A percentile compares a stretch with the other conserved stretches of the same genome.
Conservation (phyloP, 1,140 invertebrate genomes). For the Maniola jurtina region DNA sequence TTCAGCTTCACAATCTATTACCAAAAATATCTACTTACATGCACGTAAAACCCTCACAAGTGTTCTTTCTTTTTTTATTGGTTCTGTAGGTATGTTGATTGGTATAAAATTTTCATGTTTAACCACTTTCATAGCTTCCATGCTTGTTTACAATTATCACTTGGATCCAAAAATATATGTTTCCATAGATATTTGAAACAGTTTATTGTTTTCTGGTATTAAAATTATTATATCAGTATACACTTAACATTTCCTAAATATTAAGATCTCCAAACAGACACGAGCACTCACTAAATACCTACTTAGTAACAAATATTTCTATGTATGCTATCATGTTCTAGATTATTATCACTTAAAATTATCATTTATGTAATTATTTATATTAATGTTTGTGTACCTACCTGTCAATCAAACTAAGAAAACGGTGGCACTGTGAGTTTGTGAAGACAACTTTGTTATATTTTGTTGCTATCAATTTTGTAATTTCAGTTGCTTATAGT, state of each 20-base stretch:
- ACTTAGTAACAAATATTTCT: not conserved
- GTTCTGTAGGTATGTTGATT: not conserved
- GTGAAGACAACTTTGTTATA: too few species aligned
- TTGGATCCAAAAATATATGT: too few species aligned
- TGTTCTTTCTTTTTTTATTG: not conserved
- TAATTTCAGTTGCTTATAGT: too few species aligned
- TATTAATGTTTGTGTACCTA: constrained; percentile 1
- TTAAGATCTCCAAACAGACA: not conserved
- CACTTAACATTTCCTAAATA: too few species aligned
- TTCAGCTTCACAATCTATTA: not conserved
- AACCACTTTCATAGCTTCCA: not conserved
- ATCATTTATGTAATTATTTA: constrained; percentile 1
- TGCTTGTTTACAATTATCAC: not conserved
- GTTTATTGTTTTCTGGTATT: too few species aligned
- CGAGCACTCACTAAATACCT: not conserved
- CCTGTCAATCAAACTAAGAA: not conserved
- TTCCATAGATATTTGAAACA: too few species aligned
- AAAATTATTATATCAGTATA: too few species aligned
- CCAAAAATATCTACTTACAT: not conserved
- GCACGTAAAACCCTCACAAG: not conserved
- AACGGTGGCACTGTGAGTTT: not conserved
- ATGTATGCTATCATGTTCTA: not conserved
- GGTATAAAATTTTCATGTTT: not conserved
- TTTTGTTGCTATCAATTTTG: too few species aligned
- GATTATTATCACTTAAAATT: not conserved